These are phyloP conservation scores for Montipora foliosa DNA, from an alignment of 64 coral and sea anemone genomes.

Conservation along the genomic window DNA sequence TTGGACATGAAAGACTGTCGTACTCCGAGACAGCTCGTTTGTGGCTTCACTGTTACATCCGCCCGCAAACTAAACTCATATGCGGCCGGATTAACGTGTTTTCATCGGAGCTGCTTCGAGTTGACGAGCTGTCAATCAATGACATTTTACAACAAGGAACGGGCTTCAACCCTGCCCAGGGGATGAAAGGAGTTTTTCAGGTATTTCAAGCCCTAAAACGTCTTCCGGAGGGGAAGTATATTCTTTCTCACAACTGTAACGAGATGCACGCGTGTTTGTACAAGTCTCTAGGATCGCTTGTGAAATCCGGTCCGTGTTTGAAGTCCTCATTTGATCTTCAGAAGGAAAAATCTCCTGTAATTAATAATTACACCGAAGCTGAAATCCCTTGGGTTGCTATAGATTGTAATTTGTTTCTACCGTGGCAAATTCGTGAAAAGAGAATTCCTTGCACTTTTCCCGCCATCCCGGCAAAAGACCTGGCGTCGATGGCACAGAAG, in stretches of 20 bases:
- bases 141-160: constrained; percentile 72
- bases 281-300: not conserved
- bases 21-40: constrained; percentile 52
- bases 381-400: constrained; percentile 71
- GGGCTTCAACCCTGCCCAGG: constrained; percentile 73
- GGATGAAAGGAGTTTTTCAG: constrained; percentile 86
- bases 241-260: constrained; percentile 67
- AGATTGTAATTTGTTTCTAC: constrained; percentile 78
- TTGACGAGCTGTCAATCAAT: constrained; percentile 65
- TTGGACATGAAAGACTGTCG: constrained; percentile 86
- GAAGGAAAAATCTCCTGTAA: not conserved
- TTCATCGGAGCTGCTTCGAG: constrained; percentile 54
- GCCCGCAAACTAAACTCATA: constrained; percentile 76
- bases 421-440: constrained; percentile 68
- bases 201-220: constrained; percentile 62
- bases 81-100: constrained; percentile 75
- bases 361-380: constrained; percentile 40
- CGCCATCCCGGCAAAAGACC: constrained; percentile 47
- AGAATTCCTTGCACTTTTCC: constrained; percentile 87
- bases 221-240: constrained; percentile 27
- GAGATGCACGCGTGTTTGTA: constrained; percentile 90
- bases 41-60: constrained; percentile 75
- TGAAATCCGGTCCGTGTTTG: not conserved
- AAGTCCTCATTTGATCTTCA: constrained; percentile 39
- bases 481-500: not conserved